These are phyloP conservation scores for Neodontobutis hainanensis DNA, from an alignment of 2,113 vertebrate species.

Conservation along the genomic window DNA sequence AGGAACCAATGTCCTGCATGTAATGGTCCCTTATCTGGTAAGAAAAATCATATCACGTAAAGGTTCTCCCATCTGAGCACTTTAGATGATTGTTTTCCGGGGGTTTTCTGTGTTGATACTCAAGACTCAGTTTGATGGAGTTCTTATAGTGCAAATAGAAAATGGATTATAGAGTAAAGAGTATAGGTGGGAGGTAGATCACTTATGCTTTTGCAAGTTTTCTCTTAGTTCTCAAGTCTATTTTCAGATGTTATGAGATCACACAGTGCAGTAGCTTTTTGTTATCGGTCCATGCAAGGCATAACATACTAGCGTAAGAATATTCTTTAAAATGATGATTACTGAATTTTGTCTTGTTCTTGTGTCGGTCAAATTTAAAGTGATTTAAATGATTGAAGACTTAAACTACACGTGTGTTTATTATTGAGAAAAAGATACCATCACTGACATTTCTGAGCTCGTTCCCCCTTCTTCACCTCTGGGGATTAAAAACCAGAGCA, in stretches of 20 bases:
- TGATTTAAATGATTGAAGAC: too few relatives aligned
- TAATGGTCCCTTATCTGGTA: slow-evolving; percentile 54
- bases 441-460: slow-evolving; percentile 41
- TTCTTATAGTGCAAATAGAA: neutral
- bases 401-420: neutral
- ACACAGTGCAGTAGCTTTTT: neutral
- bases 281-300: neutral
- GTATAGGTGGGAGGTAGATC: neutral
- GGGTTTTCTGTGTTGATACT: slow-evolving; percentile 25
- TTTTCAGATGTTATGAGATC: neutral
- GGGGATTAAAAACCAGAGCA: slow-evolving; percentile 53
- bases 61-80: slow-evolving; percentile 22
- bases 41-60: slow-evolving; percentile 14
- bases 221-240: neutral
- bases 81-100: slow-evolving; percentile 31
- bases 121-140: neutral
- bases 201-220: neutral
- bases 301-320: too few relatives aligned
- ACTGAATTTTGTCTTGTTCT: too few relatives aligned
- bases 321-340: too few relatives aligned
- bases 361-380: too few relatives aligned
- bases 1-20: slow-evolving; percentile 28
- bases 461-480: slow-evolving; percentile 51
- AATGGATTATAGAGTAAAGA: neutral
- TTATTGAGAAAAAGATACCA: neutral